Conservation (phyloP, 2,888 invertebrate species). For the Steinernema carpocapsae region DNA sequence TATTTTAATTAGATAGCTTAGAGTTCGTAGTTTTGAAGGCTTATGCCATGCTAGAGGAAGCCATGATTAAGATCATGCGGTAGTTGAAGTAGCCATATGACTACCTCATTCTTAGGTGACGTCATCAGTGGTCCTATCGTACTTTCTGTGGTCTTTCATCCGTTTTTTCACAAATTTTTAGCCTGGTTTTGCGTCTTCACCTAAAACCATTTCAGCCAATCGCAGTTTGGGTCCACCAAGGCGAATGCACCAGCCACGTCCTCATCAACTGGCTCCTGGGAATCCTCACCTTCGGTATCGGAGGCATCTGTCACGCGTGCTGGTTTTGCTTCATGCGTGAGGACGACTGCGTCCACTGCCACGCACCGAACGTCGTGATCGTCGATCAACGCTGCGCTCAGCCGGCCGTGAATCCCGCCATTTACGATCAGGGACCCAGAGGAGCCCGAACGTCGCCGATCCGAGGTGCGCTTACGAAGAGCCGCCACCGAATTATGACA, state of each 20-base stretch:
- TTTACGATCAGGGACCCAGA: neutral
- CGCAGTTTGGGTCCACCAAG: constrained; percentile 6
- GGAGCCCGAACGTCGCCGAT: neutral
- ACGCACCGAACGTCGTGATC: neutral
- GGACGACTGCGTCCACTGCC: constrained; percentile 10
- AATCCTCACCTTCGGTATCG: neutral
- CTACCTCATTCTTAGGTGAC: no score
- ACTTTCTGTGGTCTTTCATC: neutral
- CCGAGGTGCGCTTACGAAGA: neutral
- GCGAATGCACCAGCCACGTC: constrained; percentile 8
- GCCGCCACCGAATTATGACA: neutral
- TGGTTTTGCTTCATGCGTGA: constrained; percentile 11
- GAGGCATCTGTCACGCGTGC: neutral
- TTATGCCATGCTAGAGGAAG: no score
- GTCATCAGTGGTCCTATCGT: no score
- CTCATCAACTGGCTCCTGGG: neutral
- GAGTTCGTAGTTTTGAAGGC: no score
- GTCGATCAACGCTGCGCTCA: neutral
- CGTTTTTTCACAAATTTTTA: neutral
- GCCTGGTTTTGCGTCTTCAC: no score
- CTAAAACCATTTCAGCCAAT: neutral
- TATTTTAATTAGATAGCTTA: no score
- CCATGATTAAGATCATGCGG: no score
- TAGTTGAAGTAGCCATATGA: no score
- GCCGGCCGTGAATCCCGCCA: neutral